These are phyloP conservation scores for Phyto melanocephala DNA, from an alignment of 2,888 invertebrate genomes.

Conservation along the genomic window DNA sequence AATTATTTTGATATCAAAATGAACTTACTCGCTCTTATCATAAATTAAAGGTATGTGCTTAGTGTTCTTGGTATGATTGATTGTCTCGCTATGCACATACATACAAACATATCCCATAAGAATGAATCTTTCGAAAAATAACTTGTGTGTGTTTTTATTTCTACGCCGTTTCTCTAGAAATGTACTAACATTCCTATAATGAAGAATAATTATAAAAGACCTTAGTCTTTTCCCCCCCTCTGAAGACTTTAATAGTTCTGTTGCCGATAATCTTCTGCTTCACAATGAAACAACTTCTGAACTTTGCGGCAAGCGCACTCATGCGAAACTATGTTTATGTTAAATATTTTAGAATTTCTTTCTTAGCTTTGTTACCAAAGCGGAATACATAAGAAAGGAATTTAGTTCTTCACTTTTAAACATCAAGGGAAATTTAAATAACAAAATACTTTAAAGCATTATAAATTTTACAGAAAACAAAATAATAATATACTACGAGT, in stretches of 20 bases:
- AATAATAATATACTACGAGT: too few relatives aligned
- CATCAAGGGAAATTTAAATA: not conserved
- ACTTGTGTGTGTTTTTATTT: constrained; percentile 26
- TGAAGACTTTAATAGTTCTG: not conserved
- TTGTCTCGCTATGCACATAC: not conserved
- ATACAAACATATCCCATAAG: not conserved
- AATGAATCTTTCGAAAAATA: not conserved
- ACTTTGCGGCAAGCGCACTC: constrained; percentile 1
- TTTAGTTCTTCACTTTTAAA: not conserved
- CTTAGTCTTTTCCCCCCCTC: not conserved
- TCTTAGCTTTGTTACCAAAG: not conserved
- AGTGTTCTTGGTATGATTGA: constrained; percentile 11
- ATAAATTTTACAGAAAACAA: not conserved
- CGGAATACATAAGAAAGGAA: not conserved
- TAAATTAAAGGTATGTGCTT: not conserved
- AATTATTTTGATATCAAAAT: not conserved
- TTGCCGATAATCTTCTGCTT: not conserved
- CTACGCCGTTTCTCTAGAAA: not conserved
- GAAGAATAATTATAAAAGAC: constrained; percentile 33
- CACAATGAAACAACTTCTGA: not conserved
- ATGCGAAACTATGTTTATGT: constrained; percentile 18
- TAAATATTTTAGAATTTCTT: not conserved
- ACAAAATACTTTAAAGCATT: constrained; percentile 12
- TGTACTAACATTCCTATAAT: constrained; percentile 12
- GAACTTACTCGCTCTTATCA: not conserved